phyloP scores from a whole-genome alignment of 2,888 invertebrate species.

The Drosophila melanosoma region DNA sequence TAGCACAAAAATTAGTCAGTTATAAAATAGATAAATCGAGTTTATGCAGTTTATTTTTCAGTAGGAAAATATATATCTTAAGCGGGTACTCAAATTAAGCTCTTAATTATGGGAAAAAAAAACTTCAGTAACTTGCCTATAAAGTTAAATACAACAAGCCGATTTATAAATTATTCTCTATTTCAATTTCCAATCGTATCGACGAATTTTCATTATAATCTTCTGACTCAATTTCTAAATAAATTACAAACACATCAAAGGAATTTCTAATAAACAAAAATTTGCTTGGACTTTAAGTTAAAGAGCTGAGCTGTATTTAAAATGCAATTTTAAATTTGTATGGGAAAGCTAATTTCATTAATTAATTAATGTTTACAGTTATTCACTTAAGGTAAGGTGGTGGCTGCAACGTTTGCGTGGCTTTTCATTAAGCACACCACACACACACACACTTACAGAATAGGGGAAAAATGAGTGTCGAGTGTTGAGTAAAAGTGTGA shows the following conservation, averaged over 20 bases:
- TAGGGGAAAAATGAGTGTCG: conserved; percentile 11
- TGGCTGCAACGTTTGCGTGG: conserved; percentile 27
- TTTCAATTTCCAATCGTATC: neutral
- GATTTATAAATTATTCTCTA: neutral
- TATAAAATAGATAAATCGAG: neutral
- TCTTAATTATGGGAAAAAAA: neutral
- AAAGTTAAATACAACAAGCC: neutral
- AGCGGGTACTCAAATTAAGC: neutral
- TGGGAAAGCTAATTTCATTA: conserved; percentile 25
- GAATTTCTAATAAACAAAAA: neutral
- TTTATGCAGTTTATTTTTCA: neutral
- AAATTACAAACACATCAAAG: neutral
- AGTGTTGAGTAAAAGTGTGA: conserved; percentile 39
- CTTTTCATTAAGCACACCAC: conserved; percentile 31
- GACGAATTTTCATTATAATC: neutral
- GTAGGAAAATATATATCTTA: neutral
- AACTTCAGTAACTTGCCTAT: no score
- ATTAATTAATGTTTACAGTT: conserved; percentile 61
- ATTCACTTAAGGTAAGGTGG: conserved; percentile 40
- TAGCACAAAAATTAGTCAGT: neutral
- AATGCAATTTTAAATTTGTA: conserved; percentile 40
- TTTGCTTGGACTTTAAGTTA: neutral
- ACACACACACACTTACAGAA: neutral
- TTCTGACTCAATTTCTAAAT: neutral
- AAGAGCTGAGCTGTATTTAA: conserved; percentile 24